A percentile compares a stretch with the other conserved stretches of the same genome.
Conservation (phyloP, 2,888 invertebrate species). For the Leistus spinibarbis region DNA sequence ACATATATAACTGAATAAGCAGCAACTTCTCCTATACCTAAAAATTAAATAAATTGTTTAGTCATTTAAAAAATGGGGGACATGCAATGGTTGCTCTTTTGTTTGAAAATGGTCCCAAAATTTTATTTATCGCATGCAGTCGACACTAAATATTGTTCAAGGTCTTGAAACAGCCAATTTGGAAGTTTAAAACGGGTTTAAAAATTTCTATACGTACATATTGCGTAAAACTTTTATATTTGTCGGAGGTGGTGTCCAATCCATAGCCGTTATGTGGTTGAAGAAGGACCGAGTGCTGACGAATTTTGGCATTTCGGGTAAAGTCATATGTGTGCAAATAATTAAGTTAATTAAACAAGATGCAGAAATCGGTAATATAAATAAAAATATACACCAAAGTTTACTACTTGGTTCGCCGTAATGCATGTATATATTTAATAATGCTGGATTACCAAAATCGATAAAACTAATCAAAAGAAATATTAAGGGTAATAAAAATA, state of each 20-base stretch:
- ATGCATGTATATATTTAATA: conserved; percentile 12
- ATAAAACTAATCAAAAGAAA: conserved; percentile 8
- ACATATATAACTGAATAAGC: neutral
- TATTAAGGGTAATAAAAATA: conserved; percentile 1
- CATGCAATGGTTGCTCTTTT: no score
- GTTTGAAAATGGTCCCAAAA: no score
- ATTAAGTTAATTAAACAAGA: no score
- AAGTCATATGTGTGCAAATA: no score
- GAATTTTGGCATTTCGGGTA: neutral
- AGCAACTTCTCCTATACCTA: conserved; percentile 18
- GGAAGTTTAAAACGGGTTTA: no score
- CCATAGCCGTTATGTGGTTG: neutral
- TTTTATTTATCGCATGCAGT: no score
- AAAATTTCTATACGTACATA: neutral
- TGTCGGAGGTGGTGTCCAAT: neutral
- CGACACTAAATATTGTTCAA: no score
- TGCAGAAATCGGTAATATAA: conserved; percentile 1
- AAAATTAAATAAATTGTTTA: neutral
- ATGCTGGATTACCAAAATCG: conserved; percentile 13
- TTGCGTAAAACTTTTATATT: neutral
- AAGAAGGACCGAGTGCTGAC: neutral
- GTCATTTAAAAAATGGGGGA: no score
- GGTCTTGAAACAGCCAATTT: no score
- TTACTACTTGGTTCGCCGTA: conserved; percentile 19
- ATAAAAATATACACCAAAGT: conserved; percentile 12